Evolutionary conservation across 2,888 invertebrate genomes (phyloP), one percentile per base, ranked within the genome.

Genomic region (Lissocephala sabroskyi): DNA sequence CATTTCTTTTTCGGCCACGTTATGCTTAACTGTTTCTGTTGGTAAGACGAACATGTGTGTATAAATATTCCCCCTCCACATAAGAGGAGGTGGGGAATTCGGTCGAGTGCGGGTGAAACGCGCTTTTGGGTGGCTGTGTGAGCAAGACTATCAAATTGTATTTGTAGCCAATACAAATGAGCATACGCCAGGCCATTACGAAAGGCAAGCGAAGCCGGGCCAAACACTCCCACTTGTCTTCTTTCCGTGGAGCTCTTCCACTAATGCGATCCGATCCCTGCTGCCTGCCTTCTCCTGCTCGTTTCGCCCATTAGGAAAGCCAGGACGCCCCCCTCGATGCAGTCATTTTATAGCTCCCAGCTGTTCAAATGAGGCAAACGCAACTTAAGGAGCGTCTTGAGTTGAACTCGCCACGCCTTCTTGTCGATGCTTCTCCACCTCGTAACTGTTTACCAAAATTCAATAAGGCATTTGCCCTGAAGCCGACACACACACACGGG

Each of bases 111-210:
- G 39, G 43, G 30, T 36, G 46, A 47, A 10, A 51, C 13, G n/a
- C 33, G 16, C 35, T 16, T 35, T 11, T 35, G 16, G 35, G 30
- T 52, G 30, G 35, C n/a, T n/a, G n/a, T n/a, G n/a, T n/a, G 26
- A 35, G 39, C 46, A 47, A 45, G 56, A 59, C 59, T 59, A 73
- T 73, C 73, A 68, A 73, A 73, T 73, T 75, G 71, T 73, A 68
- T 75, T 75, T 73, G 76, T 66, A 64, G 64, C 64, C 71, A 68
- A 73, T 73, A 71, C 76, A 71, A 71, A 75, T 71, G 75, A 75
- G 73, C 75, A 71, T 71, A 70, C 66, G 74, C 57, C 73, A 65
- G 65, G 59, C 73, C 65, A 75, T 71, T 71, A 75, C 65, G 65
- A 66, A 73, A 67, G 65, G 59, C 61, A 61, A 56, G 56, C 56